These are phyloP conservation scores for Drosophila putrida DNA, from an alignment of 2,888 invertebrate species.

Conservation along the genomic window DNA sequence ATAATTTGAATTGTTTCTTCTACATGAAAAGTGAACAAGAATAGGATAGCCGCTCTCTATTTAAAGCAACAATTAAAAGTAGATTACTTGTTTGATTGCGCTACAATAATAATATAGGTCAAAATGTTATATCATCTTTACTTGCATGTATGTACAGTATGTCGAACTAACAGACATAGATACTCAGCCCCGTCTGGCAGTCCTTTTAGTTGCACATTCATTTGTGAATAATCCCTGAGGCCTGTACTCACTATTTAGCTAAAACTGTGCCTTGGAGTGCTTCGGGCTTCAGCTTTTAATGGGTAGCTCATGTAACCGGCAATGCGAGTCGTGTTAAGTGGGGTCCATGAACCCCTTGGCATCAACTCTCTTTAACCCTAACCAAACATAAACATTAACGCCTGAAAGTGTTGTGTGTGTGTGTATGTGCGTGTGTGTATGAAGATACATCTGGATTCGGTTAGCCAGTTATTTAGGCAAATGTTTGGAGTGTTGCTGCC, in stretches of 20 bases:
- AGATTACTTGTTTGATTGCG: slow-evolving; percentile 31
- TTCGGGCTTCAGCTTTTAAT: slow-evolving; percentile 42
- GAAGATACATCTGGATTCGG: slow-evolving; percentile 55
- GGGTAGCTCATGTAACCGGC: slow-evolving; percentile 45
- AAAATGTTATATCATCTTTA: not conserved
- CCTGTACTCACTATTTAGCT: slow-evolving; percentile 51
- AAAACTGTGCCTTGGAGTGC: slow-evolving; percentile 46
- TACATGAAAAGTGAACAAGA: slow-evolving; percentile 13
- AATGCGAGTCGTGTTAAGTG: slow-evolving; percentile 63
- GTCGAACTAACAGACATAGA: not conserved
- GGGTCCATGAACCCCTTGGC: slow-evolving; percentile 64
- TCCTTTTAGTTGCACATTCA: slow-evolving; percentile 43
- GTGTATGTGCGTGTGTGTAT: slow-evolving; percentile 3
- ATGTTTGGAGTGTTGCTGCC: slow-evolving; percentile 36
- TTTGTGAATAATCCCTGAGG: slow-evolving; percentile 49
- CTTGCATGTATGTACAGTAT: not conserved
- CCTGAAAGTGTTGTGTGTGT: slow-evolving; percentile 44
- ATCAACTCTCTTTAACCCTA: slow-evolving; percentile 37
- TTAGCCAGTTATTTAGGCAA: slow-evolving; percentile 55
- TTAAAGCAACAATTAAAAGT: slow-evolving; percentile 33
- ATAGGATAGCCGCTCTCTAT: not conserved
- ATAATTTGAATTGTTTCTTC: slow-evolving; percentile 40
- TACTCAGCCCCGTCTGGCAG: slow-evolving; percentile 14
- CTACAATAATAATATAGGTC: slow-evolving; percentile 15
- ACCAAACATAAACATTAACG: slow-evolving; percentile 65